Conservation (phyloP, 2,113 vertebrate species). For the Manacus vitellinus region DNA sequence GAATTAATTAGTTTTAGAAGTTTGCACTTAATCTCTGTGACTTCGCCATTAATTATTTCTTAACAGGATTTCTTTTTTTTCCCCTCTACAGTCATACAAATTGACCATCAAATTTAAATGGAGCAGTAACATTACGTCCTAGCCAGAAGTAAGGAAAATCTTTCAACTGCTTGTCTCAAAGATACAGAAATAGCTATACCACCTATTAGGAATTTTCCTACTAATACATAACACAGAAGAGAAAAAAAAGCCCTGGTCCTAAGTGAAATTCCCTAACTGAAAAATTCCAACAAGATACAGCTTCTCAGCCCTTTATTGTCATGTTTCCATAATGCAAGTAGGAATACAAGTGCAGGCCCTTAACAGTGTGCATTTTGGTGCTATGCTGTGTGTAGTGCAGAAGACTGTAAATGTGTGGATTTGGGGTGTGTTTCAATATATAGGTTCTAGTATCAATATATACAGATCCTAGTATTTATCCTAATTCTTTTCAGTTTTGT, state of each 20-base stretch:
- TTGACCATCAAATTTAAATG: background rate
- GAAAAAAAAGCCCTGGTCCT: background rate
- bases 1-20: slow-evolving; percentile 29
- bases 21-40: background rate
- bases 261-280: background rate
- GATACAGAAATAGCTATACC: background rate
- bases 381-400: background rate
- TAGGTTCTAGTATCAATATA: background rate
- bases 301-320: background rate
- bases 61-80: background rate
- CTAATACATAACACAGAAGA: background rate
- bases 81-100: background rate
- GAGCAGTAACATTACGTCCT: background rate
- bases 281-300: background rate
- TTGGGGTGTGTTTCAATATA: background rate
- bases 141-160: background rate
- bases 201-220: background rate
- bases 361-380: background rate
- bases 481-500: background rate
- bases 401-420: accelerated
- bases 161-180: background rate
- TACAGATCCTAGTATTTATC: background rate
- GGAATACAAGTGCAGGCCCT: background rate
- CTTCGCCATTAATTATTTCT: background rate
- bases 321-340: background rate